Conservation (phyloP, 1,140 invertebrate species). For the Brachionus rubens region DNA sequence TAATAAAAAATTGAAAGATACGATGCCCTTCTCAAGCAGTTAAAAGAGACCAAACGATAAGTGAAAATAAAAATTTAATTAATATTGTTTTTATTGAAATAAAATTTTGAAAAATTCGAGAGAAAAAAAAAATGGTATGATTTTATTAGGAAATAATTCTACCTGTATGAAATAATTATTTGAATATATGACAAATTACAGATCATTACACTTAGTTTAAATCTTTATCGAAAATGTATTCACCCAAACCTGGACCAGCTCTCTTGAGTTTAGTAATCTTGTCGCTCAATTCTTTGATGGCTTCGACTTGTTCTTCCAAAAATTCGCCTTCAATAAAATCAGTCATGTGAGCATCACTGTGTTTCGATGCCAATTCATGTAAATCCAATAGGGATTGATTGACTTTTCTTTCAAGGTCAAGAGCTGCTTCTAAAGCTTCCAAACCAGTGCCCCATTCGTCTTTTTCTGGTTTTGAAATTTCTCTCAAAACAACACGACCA, state of each 20-base stretch:
- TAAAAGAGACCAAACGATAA: no score
- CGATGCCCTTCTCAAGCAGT: no score
- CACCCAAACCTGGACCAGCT: constrained; percentile 65
- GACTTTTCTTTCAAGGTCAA: constrained; percentile 72
- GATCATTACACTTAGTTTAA: no score
- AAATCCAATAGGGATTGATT: constrained; percentile 71
- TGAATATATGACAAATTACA: no score
- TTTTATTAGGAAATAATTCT: no score
- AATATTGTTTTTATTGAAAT: no score
- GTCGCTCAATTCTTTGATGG: constrained; percentile 76
- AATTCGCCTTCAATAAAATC: constrained; percentile 84
- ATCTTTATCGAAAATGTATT: constrained; percentile 81
- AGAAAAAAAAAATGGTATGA: no score
- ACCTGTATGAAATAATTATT: no score
- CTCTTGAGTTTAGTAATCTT: constrained; percentile 72
- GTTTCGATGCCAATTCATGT: constrained; percentile 57
- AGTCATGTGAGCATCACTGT: constrained; percentile 66
- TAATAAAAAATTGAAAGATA: no score
- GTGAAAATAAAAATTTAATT: no score
- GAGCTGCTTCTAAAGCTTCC: constrained; percentile 69
- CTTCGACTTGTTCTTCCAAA: constrained; percentile 81
- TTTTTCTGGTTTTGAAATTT: constrained; percentile 67
- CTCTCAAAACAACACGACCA: constrained; percentile 66
- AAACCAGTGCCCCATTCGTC: constrained; percentile 66
- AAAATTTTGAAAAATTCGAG: no score